phyloP scores from a whole-genome alignment of 1,140 invertebrate species.

The Pseudomyrmex flavicornis region DNA sequence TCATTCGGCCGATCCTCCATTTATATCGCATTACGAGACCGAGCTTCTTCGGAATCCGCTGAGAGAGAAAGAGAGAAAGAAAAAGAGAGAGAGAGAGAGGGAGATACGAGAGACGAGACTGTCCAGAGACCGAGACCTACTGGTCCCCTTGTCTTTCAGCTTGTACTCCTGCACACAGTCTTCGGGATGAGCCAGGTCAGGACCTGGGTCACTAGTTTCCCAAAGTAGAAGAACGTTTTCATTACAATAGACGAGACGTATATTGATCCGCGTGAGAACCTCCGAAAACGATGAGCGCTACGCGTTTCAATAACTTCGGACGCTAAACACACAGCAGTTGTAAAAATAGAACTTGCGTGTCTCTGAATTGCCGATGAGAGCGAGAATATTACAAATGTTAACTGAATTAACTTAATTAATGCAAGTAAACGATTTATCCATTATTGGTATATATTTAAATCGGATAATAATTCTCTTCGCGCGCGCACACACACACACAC shows the following conservation, averaged over 20 bases:
- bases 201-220: conserved; percentile 69
- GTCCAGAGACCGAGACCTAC: conserved; percentile 68
- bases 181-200: conserved; percentile 75
- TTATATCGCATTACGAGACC: conserved; percentile 80
- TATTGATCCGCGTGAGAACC: neutral
- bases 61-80: conserved; percentile 6
- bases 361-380: no score
- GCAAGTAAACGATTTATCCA: no score
- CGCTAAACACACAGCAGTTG: no score
- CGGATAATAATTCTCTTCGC: no score
- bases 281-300: no score
- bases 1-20: conserved; percentile 76
- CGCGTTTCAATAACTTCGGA: no score
- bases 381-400: no score
- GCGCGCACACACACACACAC: neutral
- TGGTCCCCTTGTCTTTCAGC: conserved; percentile 71
- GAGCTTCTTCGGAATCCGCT: conserved; percentile 73
- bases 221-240: conserved; percentile 8
- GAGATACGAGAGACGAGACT: neutral
- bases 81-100: no score
- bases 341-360: no score
- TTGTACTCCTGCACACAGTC: conserved; percentile 47
- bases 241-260: neutral
- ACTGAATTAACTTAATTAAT: no score
- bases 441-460: no score